Conservation (phyloP, 1,140 invertebrate species). For the Drosophila arizonae region DNA sequence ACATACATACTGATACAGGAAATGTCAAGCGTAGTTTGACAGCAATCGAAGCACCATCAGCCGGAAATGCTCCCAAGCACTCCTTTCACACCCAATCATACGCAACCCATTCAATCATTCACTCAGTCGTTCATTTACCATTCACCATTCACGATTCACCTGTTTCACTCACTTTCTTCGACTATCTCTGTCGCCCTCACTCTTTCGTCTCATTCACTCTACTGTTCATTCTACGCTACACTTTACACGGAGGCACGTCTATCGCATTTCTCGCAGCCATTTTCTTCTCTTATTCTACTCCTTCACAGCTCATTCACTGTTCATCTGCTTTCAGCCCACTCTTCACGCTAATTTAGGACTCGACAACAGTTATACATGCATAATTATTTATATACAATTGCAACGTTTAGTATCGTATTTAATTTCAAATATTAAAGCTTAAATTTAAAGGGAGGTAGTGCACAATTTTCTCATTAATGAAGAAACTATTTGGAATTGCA, state of each 20-base stretch:
- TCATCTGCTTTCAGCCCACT: constrained; percentile 1
- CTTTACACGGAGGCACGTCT: constrained; percentile 78
- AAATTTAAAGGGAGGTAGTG: constrained; percentile 3
- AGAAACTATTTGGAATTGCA: constrained; percentile 41
- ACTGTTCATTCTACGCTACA: constrained; percentile 62
- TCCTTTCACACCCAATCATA: constrained; percentile 22
- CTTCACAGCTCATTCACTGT: constrained; percentile 8
- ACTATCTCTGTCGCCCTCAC: not conserved
- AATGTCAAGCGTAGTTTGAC: constrained; percentile 77
- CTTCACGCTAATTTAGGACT: constrained; percentile 42
- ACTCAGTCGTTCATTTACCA: constrained; percentile 10
- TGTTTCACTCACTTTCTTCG: not conserved
- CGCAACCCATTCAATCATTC: constrained; percentile 22
- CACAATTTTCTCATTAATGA: constrained; percentile 17
- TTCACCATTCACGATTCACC: constrained; percentile 18
- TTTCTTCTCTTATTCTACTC: constrained; percentile 42
- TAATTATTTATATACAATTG: constrained; percentile 67
- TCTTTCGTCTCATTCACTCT: constrained; percentile 16
- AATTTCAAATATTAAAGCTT: constrained; percentile 50
- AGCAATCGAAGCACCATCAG: constrained; percentile 51
- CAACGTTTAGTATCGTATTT: constrained; percentile 40
- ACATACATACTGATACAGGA: constrained; percentile 55
- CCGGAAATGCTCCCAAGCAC: constrained; percentile 66
- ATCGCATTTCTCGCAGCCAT: constrained; percentile 81
- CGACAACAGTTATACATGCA: constrained; percentile 47